Evolutionary conservation across 2,797 vertebrate genomes (phyloP).

Genomic region (Chrosomus eos): DNA sequence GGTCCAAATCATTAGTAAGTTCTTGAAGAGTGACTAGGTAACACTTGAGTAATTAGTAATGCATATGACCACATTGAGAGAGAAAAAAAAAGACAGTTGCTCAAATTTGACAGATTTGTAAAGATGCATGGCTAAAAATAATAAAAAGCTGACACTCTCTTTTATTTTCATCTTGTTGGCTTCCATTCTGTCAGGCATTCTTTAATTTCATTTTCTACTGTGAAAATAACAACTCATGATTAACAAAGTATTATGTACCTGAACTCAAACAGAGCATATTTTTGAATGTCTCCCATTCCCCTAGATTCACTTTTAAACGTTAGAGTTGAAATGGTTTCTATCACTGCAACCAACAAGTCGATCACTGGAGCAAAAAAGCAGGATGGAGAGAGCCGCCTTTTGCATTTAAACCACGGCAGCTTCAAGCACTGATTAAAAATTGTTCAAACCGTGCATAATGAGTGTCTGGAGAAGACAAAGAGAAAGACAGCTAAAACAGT

Average conservation of each 20-base stretch:
- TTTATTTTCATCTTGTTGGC: neutral
- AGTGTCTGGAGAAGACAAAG: slow-evolving; percentile 33
- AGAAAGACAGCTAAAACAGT: slow-evolving; percentile 18
- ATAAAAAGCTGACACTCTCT: neutral
- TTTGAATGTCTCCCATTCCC: neutral
- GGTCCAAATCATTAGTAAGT: too few relatives aligned
- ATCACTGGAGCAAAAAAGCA: slow-evolving; percentile 18
- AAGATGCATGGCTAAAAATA: neutral
- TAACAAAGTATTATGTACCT: neutral
- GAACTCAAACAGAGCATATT: neutral
- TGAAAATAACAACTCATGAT: slow-evolving; percentile 1
- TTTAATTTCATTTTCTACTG: neutral
- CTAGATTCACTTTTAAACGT: neutral
- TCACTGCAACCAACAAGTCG: neutral
- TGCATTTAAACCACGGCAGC: slow-evolving; percentile 27
- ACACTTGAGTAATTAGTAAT: too few relatives aligned
- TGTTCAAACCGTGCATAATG: slow-evolving; percentile 27
- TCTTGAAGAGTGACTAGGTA: too few relatives aligned
- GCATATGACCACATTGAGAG: too few relatives aligned
- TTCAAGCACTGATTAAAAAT: slow-evolving; percentile 39
- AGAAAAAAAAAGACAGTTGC: too few relatives aligned
- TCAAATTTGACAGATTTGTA: neutral
- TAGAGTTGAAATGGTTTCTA: neutral
- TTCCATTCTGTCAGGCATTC: neutral
- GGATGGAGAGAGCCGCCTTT: neutral